A percentile compares a stretch with the other conserved stretches of the same genome.
These are phyloP conservation scores for Euzetes globulus DNA, from an alignment of 2,888 invertebrate species.

Conservation along the genomic window DNA sequence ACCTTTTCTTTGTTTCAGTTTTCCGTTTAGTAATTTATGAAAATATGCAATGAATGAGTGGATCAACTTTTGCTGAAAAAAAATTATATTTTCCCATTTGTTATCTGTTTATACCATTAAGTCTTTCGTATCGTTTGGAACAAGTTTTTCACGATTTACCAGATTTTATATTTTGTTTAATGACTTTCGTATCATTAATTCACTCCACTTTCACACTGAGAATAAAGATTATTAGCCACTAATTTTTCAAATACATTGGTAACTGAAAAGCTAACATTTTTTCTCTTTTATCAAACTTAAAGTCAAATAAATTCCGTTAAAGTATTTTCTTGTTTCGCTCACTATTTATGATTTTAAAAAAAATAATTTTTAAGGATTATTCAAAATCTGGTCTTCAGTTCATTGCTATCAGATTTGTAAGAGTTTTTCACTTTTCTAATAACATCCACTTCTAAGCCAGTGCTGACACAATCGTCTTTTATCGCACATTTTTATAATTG, in stretches of 20 bases:
- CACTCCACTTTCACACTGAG: not conserved
- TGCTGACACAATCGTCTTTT: conserved; percentile 3
- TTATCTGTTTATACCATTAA: conserved; percentile 26
- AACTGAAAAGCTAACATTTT: not conserved
- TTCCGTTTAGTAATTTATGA: not conserved
- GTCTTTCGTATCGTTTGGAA: not conserved
- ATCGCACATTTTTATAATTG: not conserved
- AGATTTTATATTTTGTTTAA: conserved; percentile 28
- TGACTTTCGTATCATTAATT: conserved; percentile 20
- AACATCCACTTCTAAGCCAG: not conserved
- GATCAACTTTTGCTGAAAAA: not conserved
- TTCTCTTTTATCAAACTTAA: not conserved
- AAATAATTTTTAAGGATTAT: conserved; percentile 11
- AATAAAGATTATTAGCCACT: conserved; percentile 21
- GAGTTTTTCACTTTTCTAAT: not conserved
- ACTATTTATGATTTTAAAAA: conserved; percentile 3
- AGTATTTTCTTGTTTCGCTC: not conserved
- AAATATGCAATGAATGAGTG: not conserved
- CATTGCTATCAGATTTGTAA: not conserved
- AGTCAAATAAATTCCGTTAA: conserved; percentile 12
- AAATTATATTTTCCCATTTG: conserved; percentile 5
- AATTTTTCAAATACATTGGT: conserved; percentile 3
- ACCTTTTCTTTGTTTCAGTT: too few species aligned
- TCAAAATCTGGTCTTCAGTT: conserved; percentile 3
- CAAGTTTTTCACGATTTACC: conserved; percentile 20